Base-by-base conservation (phyloP, 92 coral and sea anemone genomes). In the Meandrina meandrites region DNA sequence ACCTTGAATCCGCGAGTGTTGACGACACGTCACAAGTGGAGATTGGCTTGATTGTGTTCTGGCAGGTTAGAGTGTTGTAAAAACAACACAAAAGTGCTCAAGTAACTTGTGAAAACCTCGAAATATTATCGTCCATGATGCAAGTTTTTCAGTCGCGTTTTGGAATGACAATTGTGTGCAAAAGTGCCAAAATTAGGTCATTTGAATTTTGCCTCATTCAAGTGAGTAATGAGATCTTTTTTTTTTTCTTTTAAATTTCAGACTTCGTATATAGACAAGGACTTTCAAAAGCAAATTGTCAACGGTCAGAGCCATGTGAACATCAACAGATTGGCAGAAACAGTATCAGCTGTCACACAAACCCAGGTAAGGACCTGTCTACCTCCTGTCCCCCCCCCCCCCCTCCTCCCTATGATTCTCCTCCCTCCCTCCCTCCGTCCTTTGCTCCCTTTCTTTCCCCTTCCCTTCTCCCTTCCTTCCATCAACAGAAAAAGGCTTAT, bases 201-300 rank as follows among this genome's bases (percentile, higher is more conserved):
- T 9, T 50, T 50, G 54, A 50, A 50, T 9, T 58, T 58, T 62
- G 69, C 69, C 13, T 62, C 19, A 22, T 62, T 4, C 11, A 22
- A 62, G 69, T 2, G 6, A n/a, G 69, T 62, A 62, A 5, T 66
- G 71, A 27, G n/a, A 45, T 35, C 11, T n/a, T n/a, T n/a, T n/a
- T n/a, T 27, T 82, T 60, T 30, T 4, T 72, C 76, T 70, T 8
- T 5, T 47, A 5, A 58, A 85, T 24, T 69, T 22, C 81, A 96
- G 98, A 91, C 98, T n/a, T 96, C 98, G 30, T 96, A 82, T 83
- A 87, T 93, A 58, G 98, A 96, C 81, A 91, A 94, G 81, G 86
- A 86, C 56, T 90, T 96, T 68, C 89, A 84, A 8, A 89, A 91
- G 89, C 93, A 92, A 69, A 89, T 91, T 1, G 94, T 94, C 16